phyloP scores from a whole-genome alignment of 2,797 vertebrate species.

The Neopelma chrysocephalum region DNA sequence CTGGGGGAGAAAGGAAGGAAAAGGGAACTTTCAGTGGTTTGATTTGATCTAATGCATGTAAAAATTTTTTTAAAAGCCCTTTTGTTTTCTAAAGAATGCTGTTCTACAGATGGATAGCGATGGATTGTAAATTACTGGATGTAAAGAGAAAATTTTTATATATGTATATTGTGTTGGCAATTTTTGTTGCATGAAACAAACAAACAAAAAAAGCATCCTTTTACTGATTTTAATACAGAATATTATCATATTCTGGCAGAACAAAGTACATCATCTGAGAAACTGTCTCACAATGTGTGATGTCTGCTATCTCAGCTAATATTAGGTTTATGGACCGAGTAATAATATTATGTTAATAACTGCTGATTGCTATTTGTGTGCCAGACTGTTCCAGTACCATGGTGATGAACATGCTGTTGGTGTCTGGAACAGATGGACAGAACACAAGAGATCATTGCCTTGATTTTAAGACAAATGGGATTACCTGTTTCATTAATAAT shows the following conservation, averaged over 20 bases:
- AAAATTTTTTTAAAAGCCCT: too few relatives aligned
- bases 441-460: slow-evolving; percentile 26
- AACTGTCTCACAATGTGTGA: neutral
- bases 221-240: neutral
- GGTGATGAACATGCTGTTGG: slow-evolving; percentile 37
- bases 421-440: slow-evolving; percentile 56
- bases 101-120: neutral
- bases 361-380: slow-evolving; percentile 36
- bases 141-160: neutral
- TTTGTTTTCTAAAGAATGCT: neutral
- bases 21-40: neutral
- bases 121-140: neutral
- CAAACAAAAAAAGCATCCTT: neutral
- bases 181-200: neutral
- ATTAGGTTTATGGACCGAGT: slow-evolving; percentile 44
- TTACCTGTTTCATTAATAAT: slow-evolving; percentile 72
- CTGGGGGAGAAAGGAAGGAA: neutral
- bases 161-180: neutral
- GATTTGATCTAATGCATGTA: neutral
- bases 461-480: slow-evolving; percentile 54
- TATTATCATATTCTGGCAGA: neutral
- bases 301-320: slow-evolving; percentile 7
- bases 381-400: slow-evolving; percentile 42
- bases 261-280: neutral
- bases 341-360: slow-evolving; percentile 42